These are phyloP conservation scores for Pelecanus crispus DNA, from an alignment of 2,113 vertebrate genomes.

Conservation along the genomic window DNA sequence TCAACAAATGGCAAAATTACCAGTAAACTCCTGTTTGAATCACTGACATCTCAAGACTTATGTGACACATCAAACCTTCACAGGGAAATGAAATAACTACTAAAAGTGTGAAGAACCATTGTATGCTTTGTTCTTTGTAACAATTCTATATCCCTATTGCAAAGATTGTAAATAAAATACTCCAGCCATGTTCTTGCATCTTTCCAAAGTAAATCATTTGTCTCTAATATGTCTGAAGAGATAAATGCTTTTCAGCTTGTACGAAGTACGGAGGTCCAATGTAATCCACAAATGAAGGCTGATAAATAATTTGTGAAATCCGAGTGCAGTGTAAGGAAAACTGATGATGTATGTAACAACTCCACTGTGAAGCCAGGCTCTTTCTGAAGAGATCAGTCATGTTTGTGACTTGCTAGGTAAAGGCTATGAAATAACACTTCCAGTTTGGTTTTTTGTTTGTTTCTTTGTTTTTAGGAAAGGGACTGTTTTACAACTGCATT, in stretches of 20 bases:
- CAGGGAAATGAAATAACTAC: background rate
- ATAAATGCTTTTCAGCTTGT: slow-evolving; percentile 6
- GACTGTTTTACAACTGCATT: background rate
- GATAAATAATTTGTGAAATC: slow-evolving; percentile 14
- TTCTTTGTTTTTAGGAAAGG: background rate
- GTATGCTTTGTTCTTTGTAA: background rate
- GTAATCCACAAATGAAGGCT: background rate
- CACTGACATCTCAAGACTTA: background rate
- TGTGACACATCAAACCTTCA: background rate
- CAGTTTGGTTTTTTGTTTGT: background rate
- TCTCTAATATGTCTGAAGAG: background rate
- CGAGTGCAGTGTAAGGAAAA: background rate
- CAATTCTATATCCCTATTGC: background rate
- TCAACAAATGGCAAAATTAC: slow-evolving; percentile 16
- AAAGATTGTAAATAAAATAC: slow-evolving; percentile 33
- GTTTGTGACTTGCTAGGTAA: background rate
- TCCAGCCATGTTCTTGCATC: background rate
- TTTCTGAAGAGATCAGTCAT: background rate
- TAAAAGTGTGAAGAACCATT: background rate
- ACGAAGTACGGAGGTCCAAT: slow-evolving; percentile 1
- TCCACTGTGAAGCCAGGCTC: background rate
- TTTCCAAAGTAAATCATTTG: background rate
- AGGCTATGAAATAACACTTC: background rate
- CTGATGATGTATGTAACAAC: background rate
- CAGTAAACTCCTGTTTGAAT: background rate